These are phyloP conservation scores for Conus ventricosus DNA, from an alignment of 1,140 invertebrate genomes.

Conservation along the genomic window DNA sequence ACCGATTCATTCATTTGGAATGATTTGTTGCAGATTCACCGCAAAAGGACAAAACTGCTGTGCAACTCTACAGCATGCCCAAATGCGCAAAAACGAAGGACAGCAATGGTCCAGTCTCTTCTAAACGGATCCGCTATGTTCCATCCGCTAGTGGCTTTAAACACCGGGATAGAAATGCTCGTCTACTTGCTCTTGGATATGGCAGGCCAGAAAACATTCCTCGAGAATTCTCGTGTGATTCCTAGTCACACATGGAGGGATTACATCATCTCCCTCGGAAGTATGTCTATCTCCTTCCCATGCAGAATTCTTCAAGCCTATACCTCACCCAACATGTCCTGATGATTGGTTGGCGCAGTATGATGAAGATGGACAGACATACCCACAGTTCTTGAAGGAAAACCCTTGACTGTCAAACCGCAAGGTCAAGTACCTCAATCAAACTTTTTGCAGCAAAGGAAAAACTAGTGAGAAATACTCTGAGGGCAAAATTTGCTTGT, in stretches of 20 bases:
- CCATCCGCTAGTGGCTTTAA: constrained; percentile 58
- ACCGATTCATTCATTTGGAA: too few species aligned
- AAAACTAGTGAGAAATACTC: constrained; percentile 62
- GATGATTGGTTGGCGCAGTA: constrained; percentile 71
- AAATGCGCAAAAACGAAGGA: constrained; percentile 28
- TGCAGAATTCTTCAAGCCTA: constrained; percentile 52
- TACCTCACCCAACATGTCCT: constrained; percentile 62
- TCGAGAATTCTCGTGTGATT: constrained; percentile 39
- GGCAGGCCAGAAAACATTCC: constrained; percentile 25
- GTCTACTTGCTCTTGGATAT: constrained; percentile 50
- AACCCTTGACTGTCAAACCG: constrained; percentile 61
- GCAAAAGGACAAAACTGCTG: neutral
- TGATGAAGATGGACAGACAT: constrained; percentile 64
- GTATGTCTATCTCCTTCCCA: neutral
- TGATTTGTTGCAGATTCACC: neutral
- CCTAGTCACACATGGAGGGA: neutral
- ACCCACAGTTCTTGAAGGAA: constrained; percentile 54
- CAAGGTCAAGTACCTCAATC: constrained; percentile 56
- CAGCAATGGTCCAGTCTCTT: neutral
- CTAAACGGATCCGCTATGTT: constrained; percentile 37
- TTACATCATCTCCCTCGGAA: neutral
- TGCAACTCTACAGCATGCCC: neutral
- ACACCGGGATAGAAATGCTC: constrained; percentile 37
- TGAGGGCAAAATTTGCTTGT: constrained; percentile 62
- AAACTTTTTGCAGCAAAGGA: constrained; percentile 55